Base-by-base conservation (phyloP, 2,888 invertebrate species). In the Peribatodes rhomboidaria region DNA sequence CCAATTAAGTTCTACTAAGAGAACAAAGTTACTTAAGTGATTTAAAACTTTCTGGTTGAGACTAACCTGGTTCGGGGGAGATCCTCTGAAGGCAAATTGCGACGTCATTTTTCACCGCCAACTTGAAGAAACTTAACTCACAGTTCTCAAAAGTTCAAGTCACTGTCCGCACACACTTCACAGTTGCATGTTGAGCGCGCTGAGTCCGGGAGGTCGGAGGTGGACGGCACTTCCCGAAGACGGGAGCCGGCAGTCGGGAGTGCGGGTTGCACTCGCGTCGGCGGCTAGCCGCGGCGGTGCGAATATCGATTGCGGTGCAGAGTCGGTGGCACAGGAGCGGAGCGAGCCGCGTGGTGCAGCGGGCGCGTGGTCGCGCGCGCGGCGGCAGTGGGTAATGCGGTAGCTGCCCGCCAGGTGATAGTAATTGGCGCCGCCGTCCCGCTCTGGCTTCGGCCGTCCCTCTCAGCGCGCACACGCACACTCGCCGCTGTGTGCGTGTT, bases 391-490 rank as follows among this genome's bases (percentile, higher is more conserved):
- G 93, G 91, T 93, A 94, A 94, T 94, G 94, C 94, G 94, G 94
- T 94, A 94, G 94, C 94, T 92, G 94, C 89, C 89, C 92, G 93
- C 93, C 93, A 92, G 92, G 93, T 94, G 94, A 94, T 93, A 94
- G 94, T 94, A 94, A 94, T 94, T 94, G 94, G 93, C 93, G 90
- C 89, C 88, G 91, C 93, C 89, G 94, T 94, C 94, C 90, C 83
- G 82, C 85, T 87, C 85, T 88, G 81, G 83, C 89, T 80, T 87
- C 86, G 85, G 79, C 89, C 93, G 93, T 94, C 94, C 94, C 86
- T 83, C 85, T 91, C 91, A 82, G 83, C 88, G 87, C 89, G 89
- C 89, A 89, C 90, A 89, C 90, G 87, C 90, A 87, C 89, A 80
- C 83, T 80, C 79, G 73, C 72, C 47, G 62, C 71, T 78, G 86